Evolutionary conservation across 2,113 vertebrate genomes (phyloP), one percentile per base, ranked within the genome.

Genomic region (Proterorhinus semilunaris): DNA sequence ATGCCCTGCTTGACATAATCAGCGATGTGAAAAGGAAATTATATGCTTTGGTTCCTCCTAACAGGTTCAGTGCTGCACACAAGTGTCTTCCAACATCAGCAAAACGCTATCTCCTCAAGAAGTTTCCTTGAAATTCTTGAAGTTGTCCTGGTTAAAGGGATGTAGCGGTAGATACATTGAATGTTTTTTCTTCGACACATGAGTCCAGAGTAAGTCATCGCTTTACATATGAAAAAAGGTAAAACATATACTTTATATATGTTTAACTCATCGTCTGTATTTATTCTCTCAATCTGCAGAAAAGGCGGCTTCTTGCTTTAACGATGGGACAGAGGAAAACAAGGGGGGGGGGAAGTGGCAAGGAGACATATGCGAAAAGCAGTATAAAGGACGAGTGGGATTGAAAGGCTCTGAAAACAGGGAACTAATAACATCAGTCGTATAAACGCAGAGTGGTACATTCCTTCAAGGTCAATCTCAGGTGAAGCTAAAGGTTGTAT

Each of bases 401-500:
- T 68, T 42, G 15, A 36, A 59, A 55, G 59, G 58, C 89, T 93
- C 89, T 78, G 16, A 11, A 64, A 79, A 1, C 52, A 62, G 54
- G 80, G 83, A 66, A 66, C 74, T 86, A 80, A 86, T 83, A 81
- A 84, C 51, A 82, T 72, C 69, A 69, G 81, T 77, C 78, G 74
- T 71, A 81, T 74, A 83, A 84, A 87, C 74, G 78, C 8, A 91
- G 91, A 76, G 93, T 93, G 86, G 45, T 43, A 84, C 92, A 93
- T 92, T 96, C 87, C 92, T 92, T 96, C 95, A 98, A 98, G 97
- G 96, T 98, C 96, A 98, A 95, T 93, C 94, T 90, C 96, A 98
- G 98, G 96, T 98, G 96, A 98, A 96, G 83, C 89, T 51, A 80
- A 90, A 90, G 96, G 97, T 98, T 95, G 95, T 93, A 83, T 83